These are phyloP conservation scores for Pantherophis alleghaniensis DNA, from an alignment of 2,797 vertebrate species.

Conservation along the genomic window DNA sequence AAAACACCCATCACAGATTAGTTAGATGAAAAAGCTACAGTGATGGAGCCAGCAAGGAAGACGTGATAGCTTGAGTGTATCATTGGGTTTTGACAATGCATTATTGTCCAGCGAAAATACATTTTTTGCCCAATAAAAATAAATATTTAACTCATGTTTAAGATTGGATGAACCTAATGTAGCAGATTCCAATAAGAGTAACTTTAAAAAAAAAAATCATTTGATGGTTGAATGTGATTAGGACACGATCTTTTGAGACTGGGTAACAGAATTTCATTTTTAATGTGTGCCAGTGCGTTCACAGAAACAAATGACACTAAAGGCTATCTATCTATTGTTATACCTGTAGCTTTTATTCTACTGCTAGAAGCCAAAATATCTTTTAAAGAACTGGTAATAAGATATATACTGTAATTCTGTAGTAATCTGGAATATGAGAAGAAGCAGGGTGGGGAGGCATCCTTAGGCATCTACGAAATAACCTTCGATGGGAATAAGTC, in stretches of 20 bases:
- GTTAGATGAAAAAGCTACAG: background rate
- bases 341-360: background rate
- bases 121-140: background rate
- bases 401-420: background rate
- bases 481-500: background rate
- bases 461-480: background rate
- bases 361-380: background rate
- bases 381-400: background rate
- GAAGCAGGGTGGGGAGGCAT: background rate
- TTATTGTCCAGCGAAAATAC: background rate
- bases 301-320: background rate
- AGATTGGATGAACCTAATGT: background rate
- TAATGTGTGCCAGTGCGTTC: background rate
- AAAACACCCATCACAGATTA: background rate
- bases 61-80: background rate
- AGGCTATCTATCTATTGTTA: background rate
- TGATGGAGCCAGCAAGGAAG: background rate
- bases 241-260: background rate
- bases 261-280: background rate
- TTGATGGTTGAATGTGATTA: background rate
- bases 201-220: background rate
- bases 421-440: background rate
- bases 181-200: background rate
- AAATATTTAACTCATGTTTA: background rate
- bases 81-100: background rate